These are phyloP conservation scores for Piprites chloris DNA, from an alignment of 2,113 vertebrate species.

Conservation along the genomic window DNA sequence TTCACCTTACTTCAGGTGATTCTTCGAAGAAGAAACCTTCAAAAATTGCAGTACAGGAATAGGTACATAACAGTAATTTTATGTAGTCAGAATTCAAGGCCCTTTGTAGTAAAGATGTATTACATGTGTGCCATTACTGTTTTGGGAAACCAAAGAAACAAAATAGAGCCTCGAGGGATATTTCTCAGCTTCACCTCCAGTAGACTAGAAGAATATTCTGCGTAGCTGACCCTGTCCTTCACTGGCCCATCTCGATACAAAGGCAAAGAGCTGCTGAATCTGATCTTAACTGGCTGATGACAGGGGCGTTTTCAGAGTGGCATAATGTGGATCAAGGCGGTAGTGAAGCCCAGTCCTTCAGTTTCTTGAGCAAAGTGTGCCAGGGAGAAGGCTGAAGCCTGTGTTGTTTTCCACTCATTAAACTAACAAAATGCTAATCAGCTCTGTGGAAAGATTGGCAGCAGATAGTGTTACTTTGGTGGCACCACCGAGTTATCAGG, in stretches of 20 bases:
- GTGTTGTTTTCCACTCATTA: conserved; percentile 1
- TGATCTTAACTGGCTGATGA: accelerated
- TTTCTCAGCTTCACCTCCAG: background rate
- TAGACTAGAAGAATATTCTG: background rate
- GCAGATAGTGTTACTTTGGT: background rate
- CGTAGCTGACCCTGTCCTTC: background rate
- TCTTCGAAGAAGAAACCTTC: background rate
- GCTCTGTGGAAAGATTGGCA: background rate
- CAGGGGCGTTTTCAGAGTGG: background rate
- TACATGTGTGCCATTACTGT: background rate
- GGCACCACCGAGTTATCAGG: background rate
- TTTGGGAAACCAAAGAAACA: background rate
- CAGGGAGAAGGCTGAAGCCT: background rate
- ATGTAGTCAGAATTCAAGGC: background rate
- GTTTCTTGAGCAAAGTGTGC: background rate
- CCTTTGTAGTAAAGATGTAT: background rate
- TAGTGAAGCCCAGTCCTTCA: background rate
- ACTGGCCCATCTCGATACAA: accelerated
- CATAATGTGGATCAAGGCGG: background rate
- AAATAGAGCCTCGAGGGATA: background rate
- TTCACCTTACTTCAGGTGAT: background rate
- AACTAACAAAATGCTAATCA: conserved; percentile 31
- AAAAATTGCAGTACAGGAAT: background rate
- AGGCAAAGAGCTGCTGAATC: background rate
- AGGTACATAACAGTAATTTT: background rate